A percentile compares a stretch with the other conserved stretches of the same genome.
Evolutionary conservation across 1,140 invertebrate genomes (phyloP).

Genomic region (Calephelis nemesis): DNA sequence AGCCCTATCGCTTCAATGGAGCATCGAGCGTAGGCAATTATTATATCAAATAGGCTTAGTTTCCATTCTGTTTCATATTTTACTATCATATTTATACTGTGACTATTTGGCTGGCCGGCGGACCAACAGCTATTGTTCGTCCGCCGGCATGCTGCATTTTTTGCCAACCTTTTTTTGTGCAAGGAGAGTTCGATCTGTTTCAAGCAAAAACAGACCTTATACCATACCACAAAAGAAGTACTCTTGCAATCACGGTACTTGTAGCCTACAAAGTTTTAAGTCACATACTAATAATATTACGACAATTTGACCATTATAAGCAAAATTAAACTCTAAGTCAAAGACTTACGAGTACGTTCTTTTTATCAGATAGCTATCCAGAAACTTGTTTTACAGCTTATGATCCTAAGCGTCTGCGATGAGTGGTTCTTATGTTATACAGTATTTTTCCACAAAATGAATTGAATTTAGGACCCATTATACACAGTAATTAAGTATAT

Average conservation of each 20-base stretch:
- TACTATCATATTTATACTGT: no score
- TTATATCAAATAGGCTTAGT: no score
- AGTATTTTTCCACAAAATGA: constrained; percentile 13
- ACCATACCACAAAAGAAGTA: constrained; percentile 5
- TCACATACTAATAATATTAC: constrained; percentile 10
- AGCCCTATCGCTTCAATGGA: no score
- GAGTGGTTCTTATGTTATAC: constrained; percentile 13
- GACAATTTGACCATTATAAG: constrained; percentile 9
- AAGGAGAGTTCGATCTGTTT: not conserved
- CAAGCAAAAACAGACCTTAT: constrained; percentile 4
- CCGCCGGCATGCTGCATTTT: no score
- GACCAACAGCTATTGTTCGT: no score
- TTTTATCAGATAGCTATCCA: constrained; percentile 2
- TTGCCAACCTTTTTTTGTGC: no score
- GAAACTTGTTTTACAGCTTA: constrained; percentile 2
- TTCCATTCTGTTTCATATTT: no score
- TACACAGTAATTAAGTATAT: constrained; percentile 4
- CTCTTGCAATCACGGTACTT: constrained; percentile 1
- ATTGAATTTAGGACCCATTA: not conserved
- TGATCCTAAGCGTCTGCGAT: not conserved
- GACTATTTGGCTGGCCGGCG: no score
- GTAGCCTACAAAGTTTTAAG: constrained; percentile 3
- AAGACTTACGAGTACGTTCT: constrained; percentile 1
- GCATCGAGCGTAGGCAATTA: no score
- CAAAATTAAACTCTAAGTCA: not conserved